Evolutionary conservation across 2,888 invertebrate genomes (phyloP), one percentile per base, ranked within the genome.

Genomic region (Rhabditoides inermis): DNA sequence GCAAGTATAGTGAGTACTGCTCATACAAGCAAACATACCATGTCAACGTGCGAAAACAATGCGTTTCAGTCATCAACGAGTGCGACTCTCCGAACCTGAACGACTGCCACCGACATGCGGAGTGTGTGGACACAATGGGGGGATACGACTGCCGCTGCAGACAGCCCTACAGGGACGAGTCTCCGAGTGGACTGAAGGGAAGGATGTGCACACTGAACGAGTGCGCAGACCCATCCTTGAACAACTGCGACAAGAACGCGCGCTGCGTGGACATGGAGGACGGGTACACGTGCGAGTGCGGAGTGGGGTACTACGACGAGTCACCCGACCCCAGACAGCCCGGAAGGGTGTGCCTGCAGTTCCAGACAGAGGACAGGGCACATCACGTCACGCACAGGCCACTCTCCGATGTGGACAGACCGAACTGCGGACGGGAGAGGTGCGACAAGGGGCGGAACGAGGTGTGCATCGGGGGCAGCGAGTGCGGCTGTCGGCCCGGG

Each of bases 61-160:
- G 25, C 30, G 28, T 58, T 70, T 49, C 54, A 67, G 68, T 70
- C 52, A 70, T 74, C 63, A 75, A 75, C 57, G 75, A 75, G 49
- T 75, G 75, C 53, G 68, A 68, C 32, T 68, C 68, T n/a, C 56
- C 65, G 15, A 72, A 72, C 42, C 64, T 76, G 36, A 73, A 77
- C 53, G 75, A 77, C 56, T 76, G 76, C 55, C 63, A 69, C 48
- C 48, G 50, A 20, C 61, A 77, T 49, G 76, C 76, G 22, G 58
- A 62, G 25, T 76, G 76, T 51, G 63, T 65, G n/a, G 75, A 76
- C 46, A 59, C 64, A 30, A 55, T 68, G 6, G 73, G 70, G n/a
- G 71, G 71, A 25, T 72, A 71, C 55, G 56, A 61, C 30, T 73
- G 73, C 42, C 49, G 52, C n/a, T 74, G 74, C 49, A 56, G 49